Percentiles rank a stretch among this genome's conserved stretches.
phyloP scores from a whole-genome alignment of 37 sponge, comb jelly and placozoan genomes.

The Dysidea cf. avara region DNA sequence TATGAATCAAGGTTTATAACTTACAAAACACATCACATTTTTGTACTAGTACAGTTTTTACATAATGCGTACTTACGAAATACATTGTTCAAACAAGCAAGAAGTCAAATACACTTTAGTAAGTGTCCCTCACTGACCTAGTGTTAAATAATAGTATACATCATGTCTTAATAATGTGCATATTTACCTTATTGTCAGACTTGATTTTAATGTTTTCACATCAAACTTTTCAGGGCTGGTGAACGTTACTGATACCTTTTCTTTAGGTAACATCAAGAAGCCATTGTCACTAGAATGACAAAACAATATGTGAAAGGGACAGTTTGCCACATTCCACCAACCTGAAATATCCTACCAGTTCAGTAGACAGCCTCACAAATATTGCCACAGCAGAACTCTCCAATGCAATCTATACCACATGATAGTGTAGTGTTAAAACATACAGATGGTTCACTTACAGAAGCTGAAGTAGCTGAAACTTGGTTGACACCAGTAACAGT shows the following conservation, averaged over 20 bases:
- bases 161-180: neutral
- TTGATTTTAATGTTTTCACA: neutral
- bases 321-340: neutral
- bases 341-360: neutral
- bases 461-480: neutral
- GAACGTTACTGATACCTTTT: conserved; percentile 20
- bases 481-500: conserved; percentile 15
- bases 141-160: neutral
- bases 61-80: too few relatives aligned
- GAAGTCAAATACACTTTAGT: too few relatives aligned
- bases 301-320: neutral
- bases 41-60: too few relatives aligned
- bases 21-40: too few relatives aligned
- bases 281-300: conserved; percentile 65
- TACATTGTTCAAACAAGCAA: too few relatives aligned
- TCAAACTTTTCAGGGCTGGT: neutral
- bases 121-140: conserved; percentile 7
- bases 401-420: conserved; percentile 35
- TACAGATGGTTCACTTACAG: conserved; percentile 4
- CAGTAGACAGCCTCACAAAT: conserved; percentile 59
- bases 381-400: conserved; percentile 57
- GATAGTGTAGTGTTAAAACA: neutral
- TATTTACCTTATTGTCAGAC: conserved; percentile 24
- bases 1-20: conserved; percentile 86
- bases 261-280: conserved; percentile 48